phyloP scores from a whole-genome alignment of 2,888 invertebrate species.

The Theretra japonica region DNA sequence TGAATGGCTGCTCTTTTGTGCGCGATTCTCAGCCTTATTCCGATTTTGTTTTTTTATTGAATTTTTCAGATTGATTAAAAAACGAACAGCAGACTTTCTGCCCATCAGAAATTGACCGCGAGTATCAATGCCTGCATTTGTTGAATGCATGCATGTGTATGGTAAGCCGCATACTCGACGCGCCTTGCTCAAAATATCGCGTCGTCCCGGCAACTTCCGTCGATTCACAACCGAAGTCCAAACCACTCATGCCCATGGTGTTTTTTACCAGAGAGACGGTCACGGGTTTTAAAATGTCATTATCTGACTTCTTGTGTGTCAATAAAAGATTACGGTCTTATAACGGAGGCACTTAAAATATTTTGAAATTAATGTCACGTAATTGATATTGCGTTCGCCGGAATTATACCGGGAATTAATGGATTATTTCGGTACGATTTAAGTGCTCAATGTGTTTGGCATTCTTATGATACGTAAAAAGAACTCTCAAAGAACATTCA shows the following conservation, averaged over 20 bases:
- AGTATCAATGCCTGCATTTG: not conserved
- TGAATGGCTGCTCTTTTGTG: slow-evolving; percentile 21
- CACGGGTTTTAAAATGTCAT: slow-evolving; percentile 38
- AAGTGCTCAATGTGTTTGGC: not conserved
- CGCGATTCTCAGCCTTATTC: slow-evolving; percentile 8
- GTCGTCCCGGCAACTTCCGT: slow-evolving; percentile 77
- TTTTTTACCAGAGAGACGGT: slow-evolving; percentile 48
- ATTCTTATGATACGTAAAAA: too few relatives aligned
- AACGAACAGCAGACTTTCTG: not conserved
- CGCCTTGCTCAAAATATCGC: slow-evolving; percentile 79
- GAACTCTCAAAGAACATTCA: too few relatives aligned
- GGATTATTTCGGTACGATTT: not conserved
- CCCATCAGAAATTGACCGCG: not conserved
- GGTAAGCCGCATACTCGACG: slow-evolving; percentile 64
- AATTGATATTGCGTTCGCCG: slow-evolving; percentile 6
- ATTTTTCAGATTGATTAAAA: not conserved
- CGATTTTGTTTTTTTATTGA: slow-evolving; percentile 5
- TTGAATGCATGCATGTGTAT: slow-evolving; percentile 54
- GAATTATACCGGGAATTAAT: not conserved
- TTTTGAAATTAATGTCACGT: slow-evolving; percentile 5
- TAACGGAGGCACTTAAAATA: slow-evolving; percentile 7
- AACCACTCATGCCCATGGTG: slow-evolving; percentile 43
- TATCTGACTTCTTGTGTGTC: slow-evolving; percentile 12
- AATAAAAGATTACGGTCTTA: slow-evolving; percentile 20
- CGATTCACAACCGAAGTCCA: slow-evolving; percentile 68